A percentile compares a stretch with the other conserved stretches of the same genome.
Conservation (phyloP, 1,140 invertebrate genomes). For the Muscidifurax raptorellus region DNA sequence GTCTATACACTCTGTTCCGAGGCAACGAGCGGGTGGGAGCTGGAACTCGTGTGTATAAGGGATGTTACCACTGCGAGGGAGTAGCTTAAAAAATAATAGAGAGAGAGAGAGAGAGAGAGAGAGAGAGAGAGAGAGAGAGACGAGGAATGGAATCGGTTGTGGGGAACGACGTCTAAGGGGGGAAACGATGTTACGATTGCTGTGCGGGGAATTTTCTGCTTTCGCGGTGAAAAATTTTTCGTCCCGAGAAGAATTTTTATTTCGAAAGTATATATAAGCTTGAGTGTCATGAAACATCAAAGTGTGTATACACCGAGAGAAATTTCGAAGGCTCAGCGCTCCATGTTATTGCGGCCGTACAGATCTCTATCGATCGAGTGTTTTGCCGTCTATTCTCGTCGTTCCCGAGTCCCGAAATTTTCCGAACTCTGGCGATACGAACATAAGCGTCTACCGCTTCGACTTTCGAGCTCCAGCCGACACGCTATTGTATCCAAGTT, state of each 20-base stretch:
- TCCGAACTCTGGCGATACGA: too few relatives aligned
- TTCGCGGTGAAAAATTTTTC: background rate
- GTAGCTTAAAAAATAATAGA: constrained; percentile 50
- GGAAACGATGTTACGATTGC: background rate
- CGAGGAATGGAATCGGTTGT: background rate
- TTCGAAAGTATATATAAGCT: too few relatives aligned
- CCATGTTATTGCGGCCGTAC: too few relatives aligned
- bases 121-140: background rate
- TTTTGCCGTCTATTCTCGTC: too few relatives aligned
- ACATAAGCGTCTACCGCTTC: too few relatives aligned
- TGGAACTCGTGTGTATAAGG: background rate
- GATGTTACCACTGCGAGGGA: background rate
- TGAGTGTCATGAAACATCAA: too few relatives aligned
- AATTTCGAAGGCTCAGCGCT: too few relatives aligned
- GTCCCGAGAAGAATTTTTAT: background rate
- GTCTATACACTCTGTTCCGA: background rate
- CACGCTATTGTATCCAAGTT: too few relatives aligned
- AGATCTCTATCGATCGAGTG: too few relatives aligned
- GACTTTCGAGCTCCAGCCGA: too few relatives aligned
- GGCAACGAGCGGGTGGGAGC: background rate
- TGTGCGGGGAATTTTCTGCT: background rate
- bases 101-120: background rate
- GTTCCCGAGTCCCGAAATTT: too few relatives aligned
- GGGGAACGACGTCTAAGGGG: background rate
- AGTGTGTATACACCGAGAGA: too few relatives aligned